Evolutionary conservation across 2,113 vertebrate genomes (phyloP).

Genomic region (Ia io): DNA sequence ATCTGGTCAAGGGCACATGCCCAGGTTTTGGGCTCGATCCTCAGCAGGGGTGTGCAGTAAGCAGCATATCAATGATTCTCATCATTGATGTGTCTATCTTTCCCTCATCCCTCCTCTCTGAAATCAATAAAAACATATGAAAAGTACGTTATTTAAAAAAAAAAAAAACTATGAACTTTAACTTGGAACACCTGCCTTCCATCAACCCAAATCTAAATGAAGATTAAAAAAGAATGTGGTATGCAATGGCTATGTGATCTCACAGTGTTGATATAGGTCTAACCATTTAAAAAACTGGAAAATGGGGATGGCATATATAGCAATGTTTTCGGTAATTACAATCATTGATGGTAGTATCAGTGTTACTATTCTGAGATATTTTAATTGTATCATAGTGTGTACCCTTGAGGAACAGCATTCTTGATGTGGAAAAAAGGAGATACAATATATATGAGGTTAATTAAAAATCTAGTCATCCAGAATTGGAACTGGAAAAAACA

Average conservation of each 20-base stretch:
- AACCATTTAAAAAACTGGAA: background rate
- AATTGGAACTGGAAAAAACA: background rate
- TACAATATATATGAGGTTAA: background rate
- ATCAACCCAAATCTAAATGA: background rate
- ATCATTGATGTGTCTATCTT: too few species aligned
- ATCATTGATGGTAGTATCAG: background rate
- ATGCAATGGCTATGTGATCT: background rate
- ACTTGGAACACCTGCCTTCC: background rate
- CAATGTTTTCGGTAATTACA: background rate
- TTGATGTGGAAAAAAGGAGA: background rate
- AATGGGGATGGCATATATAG: background rate
- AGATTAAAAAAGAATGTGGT: background rate
- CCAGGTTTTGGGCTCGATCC: too few species aligned
- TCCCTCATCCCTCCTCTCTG: too few species aligned
- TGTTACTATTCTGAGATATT: background rate
- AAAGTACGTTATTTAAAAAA: too few species aligned
- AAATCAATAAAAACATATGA: too few species aligned
- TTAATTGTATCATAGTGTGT: background rate
- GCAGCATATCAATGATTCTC: too few species aligned
- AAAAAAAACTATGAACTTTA: background rate
- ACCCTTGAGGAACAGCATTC: background rate
- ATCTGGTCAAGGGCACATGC: too few species aligned
- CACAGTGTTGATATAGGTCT: background rate
- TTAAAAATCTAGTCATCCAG: background rate
- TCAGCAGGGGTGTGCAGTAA: too few species aligned